Conservation (phyloP, 2,888 invertebrate species). For the Scelioninae gen. 1 region DNA sequence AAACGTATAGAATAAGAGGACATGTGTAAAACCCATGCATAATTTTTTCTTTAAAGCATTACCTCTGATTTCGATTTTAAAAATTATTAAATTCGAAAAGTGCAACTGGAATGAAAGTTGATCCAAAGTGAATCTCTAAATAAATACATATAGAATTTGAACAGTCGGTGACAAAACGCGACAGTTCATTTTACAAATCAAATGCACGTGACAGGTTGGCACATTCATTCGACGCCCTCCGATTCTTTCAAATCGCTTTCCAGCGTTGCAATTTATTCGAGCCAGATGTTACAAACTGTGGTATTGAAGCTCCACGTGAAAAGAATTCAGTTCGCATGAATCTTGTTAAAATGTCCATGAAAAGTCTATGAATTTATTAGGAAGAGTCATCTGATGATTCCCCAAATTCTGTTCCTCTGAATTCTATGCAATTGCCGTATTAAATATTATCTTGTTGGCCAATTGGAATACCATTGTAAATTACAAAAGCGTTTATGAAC, state of each 20-base stretch:
- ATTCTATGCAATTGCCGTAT: not conserved
- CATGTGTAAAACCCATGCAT: no score
- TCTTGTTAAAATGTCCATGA: slow-evolving; percentile 64
- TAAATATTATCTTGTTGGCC: slow-evolving; percentile 5
- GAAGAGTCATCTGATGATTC: slow-evolving; percentile 8
- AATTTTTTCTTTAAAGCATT: no score
- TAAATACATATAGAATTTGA: slow-evolving; percentile 28
- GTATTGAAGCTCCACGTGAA: slow-evolving; percentile 58
- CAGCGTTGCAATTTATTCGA: slow-evolving; percentile 64
- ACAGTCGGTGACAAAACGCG: slow-evolving; percentile 27
- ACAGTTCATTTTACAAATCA: slow-evolving; percentile 58
- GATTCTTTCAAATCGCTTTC: slow-evolving; percentile 64
- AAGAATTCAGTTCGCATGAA: slow-evolving; percentile 59
- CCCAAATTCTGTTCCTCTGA: slow-evolving; percentile 2
- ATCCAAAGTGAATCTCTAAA: slow-evolving; percentile 20
- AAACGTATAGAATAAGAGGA: no score
- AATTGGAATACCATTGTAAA: slow-evolving; percentile 9
- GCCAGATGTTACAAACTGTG: slow-evolving; percentile 63
- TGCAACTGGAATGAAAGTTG: slow-evolving; percentile 14
- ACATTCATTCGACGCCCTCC: slow-evolving; percentile 63
- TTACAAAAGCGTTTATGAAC: slow-evolving; percentile 2
- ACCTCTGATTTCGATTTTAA: not conserved
- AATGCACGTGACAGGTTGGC: slow-evolving; percentile 60
- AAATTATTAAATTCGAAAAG: not conserved
- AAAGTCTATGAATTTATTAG: slow-evolving; percentile 58